phyloP scores from a whole-genome alignment of 2,797 vertebrate genomes.

The Fundulus diaphanus region DNA sequence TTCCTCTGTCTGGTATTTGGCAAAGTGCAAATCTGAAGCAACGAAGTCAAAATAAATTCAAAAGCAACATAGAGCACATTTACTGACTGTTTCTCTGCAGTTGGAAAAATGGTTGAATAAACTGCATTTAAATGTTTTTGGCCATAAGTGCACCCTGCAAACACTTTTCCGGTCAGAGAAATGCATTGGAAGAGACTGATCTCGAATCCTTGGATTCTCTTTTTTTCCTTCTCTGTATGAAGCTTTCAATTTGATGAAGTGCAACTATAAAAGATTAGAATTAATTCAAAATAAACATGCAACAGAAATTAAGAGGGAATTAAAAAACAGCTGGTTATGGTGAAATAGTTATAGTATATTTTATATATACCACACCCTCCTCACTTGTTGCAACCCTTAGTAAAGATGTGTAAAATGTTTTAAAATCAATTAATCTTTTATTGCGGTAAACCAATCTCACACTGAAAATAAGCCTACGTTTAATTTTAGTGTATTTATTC shows the following conservation, averaged over 20 bases:
- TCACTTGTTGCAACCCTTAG: neutral
- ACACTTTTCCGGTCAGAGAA: constrained; percentile 22
- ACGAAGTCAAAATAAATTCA: constrained; percentile 12
- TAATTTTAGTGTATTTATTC: neutral
- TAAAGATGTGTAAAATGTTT: neutral
- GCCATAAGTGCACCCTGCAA: constrained; percentile 26
- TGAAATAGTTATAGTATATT: neutral
- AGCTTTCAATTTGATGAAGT: constrained; percentile 11
- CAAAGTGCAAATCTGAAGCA: constrained; percentile 12
- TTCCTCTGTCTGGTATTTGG: constrained; percentile 39
- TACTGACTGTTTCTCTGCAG: constrained; percentile 15
- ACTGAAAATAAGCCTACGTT: neutral
- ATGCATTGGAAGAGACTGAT: constrained; percentile 8
- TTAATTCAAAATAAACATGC: neutral
- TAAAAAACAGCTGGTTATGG: neutral
- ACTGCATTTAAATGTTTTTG: constrained; percentile 18
- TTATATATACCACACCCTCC: neutral
- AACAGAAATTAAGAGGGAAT: neutral
- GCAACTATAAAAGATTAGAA: neutral
- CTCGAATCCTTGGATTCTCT: constrained; percentile 34
- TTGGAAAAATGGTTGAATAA: constrained; percentile 87
- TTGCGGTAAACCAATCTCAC: neutral
- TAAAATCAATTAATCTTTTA: neutral
- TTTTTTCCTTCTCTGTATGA: neutral
- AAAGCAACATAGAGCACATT: neutral